Evolutionary conservation across 2,797 vertebrate species (phyloP), one percentile per base, ranked within the genome.

Genomic region (Xyrichtys novacula): DNA sequence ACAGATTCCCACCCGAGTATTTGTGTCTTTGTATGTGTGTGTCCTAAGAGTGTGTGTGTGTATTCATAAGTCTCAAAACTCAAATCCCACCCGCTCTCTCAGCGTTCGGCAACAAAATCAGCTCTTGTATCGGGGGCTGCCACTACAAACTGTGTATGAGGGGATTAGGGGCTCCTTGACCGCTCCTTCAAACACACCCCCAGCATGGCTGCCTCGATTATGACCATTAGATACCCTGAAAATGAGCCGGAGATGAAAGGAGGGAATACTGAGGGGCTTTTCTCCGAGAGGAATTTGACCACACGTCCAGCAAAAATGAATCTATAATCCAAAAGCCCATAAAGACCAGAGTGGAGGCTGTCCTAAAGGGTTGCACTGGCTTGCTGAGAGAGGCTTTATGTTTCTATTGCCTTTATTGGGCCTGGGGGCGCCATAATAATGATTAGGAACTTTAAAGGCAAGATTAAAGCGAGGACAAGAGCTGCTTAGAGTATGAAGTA

Each of bases 181-280:
- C 79, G 79, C 82, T 89, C 80, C 90, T 91, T 91, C 87, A 91
- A 91, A 94, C 85, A 78, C 80, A 85, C 83, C 76, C 82, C 83
- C 94, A 94, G 93, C 93, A 92, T 90, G 93, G 84, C 83, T 52
- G 80, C 85, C 80, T 85, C 78, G 86, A 93, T 94, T 93, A 94
- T 93, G 89, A 93, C 92, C 83, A 91, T 94, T 93, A 93, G 90
- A 94, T 93, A 85, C 90, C 80, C 88, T 70, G 86, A 89, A 91
- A 93, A 94, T 93, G 90, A 93, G 89, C 72, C 68, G 28, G 76
- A 86, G 82, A 91, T 91, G 84, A 92, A 89, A 91, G 83, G 68
- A 34, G 23, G 67, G 78, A 68, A 74, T 32, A 69, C 71, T 56
- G 52, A 46, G 80, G 75, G 76, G 81, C 78, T 87, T 90, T 88